A percentile compares a stretch with the other conserved stretches of the same genome.
Conservation (phyloP, 2,113 vertebrate genomes). For the Phoenicopterus ruber region DNA sequence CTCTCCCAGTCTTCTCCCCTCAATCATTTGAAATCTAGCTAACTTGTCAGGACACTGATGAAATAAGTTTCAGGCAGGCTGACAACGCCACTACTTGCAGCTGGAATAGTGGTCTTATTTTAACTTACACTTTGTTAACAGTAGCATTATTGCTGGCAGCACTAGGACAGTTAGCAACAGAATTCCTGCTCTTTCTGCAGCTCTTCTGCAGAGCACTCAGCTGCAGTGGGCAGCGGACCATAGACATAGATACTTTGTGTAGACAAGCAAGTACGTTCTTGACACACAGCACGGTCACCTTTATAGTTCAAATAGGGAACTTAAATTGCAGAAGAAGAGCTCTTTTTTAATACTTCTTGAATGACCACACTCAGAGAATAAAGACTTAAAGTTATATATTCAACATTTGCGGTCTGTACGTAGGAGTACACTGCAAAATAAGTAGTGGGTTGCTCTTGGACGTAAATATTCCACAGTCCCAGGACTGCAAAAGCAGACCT, state of each 20-base stretch:
- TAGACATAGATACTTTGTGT: background rate
- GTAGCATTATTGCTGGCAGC: background rate
- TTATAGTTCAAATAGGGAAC: background rate
- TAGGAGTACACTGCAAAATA: background rate
- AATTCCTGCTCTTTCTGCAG: background rate
- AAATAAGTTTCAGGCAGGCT: background rate
- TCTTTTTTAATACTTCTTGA: background rate
- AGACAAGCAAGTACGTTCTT: background rate
- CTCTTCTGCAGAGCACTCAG: background rate
- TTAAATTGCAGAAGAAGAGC: background rate
- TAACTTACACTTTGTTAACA: background rate
- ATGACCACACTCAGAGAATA: background rate
- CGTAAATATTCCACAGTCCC: background rate
- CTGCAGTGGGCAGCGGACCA: background rate
- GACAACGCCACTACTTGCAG: background rate
- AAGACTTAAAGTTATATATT: background rate
- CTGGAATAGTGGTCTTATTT: background rate
- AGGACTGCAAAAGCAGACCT: background rate
- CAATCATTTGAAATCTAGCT: background rate
- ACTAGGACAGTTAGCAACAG: background rate
- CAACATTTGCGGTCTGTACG: background rate
- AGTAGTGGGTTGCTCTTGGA: background rate
- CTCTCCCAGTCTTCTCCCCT: background rate
- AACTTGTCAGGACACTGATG: background rate
- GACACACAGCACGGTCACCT: background rate